Evolutionary conservation across 1,140 invertebrate species (phyloP).

Genomic region (Brachionus asplanchnoidis): DNA sequence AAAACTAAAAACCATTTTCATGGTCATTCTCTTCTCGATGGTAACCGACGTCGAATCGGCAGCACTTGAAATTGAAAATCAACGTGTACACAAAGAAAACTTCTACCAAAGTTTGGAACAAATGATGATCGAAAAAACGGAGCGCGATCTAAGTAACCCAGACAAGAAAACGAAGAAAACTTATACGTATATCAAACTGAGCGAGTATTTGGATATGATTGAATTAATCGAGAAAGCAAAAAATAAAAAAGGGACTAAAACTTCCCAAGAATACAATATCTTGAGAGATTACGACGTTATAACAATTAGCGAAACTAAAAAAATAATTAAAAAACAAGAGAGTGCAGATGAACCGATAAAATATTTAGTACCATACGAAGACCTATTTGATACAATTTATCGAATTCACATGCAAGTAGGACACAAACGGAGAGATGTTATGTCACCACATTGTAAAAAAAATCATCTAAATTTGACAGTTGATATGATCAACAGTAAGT

Average conservation of each 20-base stretch:
- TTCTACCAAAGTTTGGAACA: background rate
- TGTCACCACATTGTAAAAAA: background rate
- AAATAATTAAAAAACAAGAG: background rate
- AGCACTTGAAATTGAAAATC: background rate
- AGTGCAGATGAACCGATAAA: background rate
- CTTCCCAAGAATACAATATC: background rate
- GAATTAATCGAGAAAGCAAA: background rate
- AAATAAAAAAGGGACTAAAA: background rate
- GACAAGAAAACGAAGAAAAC: background rate
- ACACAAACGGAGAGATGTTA: background rate
- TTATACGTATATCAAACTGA: background rate
- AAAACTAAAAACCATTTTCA: background rate
- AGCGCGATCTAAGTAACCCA: background rate
- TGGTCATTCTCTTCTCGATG: constrained; percentile 1
- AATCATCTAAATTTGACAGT: background rate
- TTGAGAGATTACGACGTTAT: background rate
- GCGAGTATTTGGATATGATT: background rate
- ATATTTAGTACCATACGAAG: constrained; percentile 4
- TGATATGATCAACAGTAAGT: background rate
- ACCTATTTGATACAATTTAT: constrained; percentile 3
- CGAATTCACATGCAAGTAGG: background rate
- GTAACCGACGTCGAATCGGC: background rate
- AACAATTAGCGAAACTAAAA: background rate
- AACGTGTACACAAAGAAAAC: background rate
- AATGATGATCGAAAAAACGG: background rate